Evolutionary conservation across 1,140 invertebrate species (phyloP).

Genomic region (Drosophila prosaltans): DNA sequence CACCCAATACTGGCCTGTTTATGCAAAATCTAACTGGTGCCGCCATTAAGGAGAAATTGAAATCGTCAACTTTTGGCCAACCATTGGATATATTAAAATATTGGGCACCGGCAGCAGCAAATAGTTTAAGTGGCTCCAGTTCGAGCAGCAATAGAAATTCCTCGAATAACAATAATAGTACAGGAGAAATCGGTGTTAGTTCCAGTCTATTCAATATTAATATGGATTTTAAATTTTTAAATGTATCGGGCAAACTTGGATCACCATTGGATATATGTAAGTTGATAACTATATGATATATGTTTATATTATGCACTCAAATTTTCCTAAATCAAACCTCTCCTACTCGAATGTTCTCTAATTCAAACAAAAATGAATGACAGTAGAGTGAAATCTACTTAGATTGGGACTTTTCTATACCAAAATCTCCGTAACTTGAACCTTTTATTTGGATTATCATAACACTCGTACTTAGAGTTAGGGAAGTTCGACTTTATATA

Average conservation of each 20-base stretch:
- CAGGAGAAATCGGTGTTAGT: neutral
- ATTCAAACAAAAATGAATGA: no score
- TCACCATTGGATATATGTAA: constrained; percentile 66
- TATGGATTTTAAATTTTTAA: constrained; percentile 52
- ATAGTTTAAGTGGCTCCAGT: constrained; percentile 47
- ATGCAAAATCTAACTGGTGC: constrained; percentile 65
- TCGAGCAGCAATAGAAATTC: neutral
- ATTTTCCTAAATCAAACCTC: no score
- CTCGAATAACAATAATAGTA: neutral
- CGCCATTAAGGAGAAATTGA: constrained; percentile 60
- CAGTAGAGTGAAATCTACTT: no score
- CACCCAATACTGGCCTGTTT: constrained; percentile 59
- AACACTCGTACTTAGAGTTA: no score
- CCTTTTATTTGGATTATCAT: no score
- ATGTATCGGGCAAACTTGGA: constrained; percentile 63
- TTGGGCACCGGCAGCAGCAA: constrained; percentile 55
- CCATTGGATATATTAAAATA: constrained; percentile 57
- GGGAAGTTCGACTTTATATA: no score
- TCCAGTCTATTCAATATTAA: constrained; percentile 24
- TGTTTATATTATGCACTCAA: no score
- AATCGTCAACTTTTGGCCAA: constrained; percentile 58
- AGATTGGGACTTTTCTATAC: no score
- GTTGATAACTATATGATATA: constrained; percentile 16
- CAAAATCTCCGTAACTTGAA: no score
- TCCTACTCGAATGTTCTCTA: no score